Conservation (phyloP, 2,888 invertebrate species). For the Micropterix aruncella region DNA sequence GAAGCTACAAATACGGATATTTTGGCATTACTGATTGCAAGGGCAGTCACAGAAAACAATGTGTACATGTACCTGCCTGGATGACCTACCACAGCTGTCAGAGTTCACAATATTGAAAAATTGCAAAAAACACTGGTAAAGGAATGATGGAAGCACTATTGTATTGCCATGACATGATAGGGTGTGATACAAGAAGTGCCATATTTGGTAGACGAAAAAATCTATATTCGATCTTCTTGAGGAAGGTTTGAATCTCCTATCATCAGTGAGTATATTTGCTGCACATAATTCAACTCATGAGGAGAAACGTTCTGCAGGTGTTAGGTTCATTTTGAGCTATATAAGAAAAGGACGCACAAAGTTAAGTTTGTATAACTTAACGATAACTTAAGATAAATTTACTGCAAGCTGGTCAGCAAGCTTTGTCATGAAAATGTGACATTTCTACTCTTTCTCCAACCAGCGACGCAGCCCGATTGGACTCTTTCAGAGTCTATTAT, state of each 20-base stretch:
- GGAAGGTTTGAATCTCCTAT: not conserved
- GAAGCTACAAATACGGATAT: conserved; percentile 1
- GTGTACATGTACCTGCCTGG: not conserved
- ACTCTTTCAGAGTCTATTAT: conserved; percentile 1
- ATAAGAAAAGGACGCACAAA: not conserved
- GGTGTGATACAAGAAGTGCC: conserved; percentile 1
- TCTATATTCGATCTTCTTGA: conserved; percentile 1
- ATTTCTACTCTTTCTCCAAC: conserved; percentile 2
- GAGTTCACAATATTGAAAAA: conserved; percentile 1
- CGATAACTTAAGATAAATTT: too few species aligned
- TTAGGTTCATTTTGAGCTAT: not conserved
- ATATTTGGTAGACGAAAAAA: conserved; percentile 1
- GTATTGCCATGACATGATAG: not conserved
- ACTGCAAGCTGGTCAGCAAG: too few species aligned
- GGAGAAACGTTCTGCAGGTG: not conserved
- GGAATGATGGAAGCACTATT: conserved; percentile 1
- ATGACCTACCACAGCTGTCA: not conserved
- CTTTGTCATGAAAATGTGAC: not conserved
- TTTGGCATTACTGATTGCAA: conserved; percentile 1
- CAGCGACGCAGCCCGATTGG: not conserved
- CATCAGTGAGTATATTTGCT: not conserved
- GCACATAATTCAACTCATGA: conserved; percentile 1
- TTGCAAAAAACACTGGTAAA: not conserved
- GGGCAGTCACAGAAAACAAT: not conserved
- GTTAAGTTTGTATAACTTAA: conserved; percentile 1